Percentiles rank a stretch among this genome's conserved stretches.
These are phyloP conservation scores for Drosophila fungiperda DNA, from an alignment of 2,888 invertebrate species.

Conservation along the genomic window DNA sequence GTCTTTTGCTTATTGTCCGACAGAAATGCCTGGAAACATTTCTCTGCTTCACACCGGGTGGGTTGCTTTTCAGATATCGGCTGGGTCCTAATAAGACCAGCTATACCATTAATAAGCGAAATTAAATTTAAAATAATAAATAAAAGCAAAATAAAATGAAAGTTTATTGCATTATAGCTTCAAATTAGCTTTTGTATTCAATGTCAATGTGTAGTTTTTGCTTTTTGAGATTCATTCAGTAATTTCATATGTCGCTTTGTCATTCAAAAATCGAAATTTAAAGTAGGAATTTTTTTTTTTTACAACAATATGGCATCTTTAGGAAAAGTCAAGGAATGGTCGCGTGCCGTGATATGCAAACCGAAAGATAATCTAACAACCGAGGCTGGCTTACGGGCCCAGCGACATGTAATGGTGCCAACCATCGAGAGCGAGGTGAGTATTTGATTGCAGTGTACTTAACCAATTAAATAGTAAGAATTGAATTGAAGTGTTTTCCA, in stretches of 20 bases:
- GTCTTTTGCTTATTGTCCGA: conserved; percentile 59
- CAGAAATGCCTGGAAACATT: conserved; percentile 73
- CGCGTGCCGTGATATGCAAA: conserved; percentile 42
- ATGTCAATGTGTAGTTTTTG: not conserved
- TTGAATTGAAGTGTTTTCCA: conserved; percentile 39
- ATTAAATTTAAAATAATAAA: not conserved
- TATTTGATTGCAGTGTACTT: not conserved
- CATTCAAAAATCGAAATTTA: conserved; percentile 6
- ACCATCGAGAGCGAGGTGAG: conserved; percentile 68
- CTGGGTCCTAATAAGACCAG: conserved; percentile 3
- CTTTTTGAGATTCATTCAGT: not conserved
- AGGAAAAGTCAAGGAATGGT: conserved; percentile 56
- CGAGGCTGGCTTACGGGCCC: conserved; percentile 40
- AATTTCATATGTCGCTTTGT: not conserved
- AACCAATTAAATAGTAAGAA: not conserved
- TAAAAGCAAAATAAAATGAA: not conserved
- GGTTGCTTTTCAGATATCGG: conserved; percentile 34
- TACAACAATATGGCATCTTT: not conserved
- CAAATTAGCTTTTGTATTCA: not conserved
- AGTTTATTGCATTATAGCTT: not conserved
- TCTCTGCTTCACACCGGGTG: conserved; percentile 41
- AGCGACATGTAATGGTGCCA: conserved; percentile 49
- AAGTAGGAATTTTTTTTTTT: not conserved
- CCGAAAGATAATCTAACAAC: conserved; percentile 74
- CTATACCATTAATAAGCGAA: not conserved